These are phyloP conservation scores for Atractosteus spatula DNA, from an alignment of 2,113 vertebrate species.

Conservation along the genomic window DNA sequence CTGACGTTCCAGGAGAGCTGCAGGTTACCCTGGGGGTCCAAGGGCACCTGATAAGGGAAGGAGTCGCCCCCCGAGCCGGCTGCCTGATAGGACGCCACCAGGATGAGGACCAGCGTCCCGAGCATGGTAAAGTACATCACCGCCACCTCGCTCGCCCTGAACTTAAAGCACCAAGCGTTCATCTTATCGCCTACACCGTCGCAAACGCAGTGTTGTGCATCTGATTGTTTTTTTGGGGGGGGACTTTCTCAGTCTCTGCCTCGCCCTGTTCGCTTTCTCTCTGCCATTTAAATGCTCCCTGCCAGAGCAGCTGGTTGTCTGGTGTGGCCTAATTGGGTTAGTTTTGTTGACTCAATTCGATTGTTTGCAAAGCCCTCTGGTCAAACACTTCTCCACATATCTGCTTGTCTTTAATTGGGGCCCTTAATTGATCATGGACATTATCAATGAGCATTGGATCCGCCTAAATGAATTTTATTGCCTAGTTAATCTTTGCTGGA, in stretches of 20 bases:
- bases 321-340: slow-evolving; percentile 79
- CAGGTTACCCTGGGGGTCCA: slow-evolving; percentile 76
- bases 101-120: slow-evolving; percentile 76
- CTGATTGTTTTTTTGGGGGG: slow-evolving; percentile 41
- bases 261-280: slow-evolving; percentile 47
- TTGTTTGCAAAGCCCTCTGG: slow-evolving; percentile 73
- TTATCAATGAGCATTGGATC: slow-evolving; percentile 69
- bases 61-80: slow-evolving; percentile 15
- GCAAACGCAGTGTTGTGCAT: not conserved
- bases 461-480: slow-evolving; percentile 48
- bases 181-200: too few species aligned
- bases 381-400: slow-evolving; percentile 62
- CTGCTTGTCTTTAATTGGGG: slow-evolving; percentile 71
- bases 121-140: slow-evolving; percentile 85
- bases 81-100: slow-evolving; percentile 83
- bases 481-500: slow-evolving; percentile 27
- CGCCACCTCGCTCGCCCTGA: slow-evolving; percentile 71
- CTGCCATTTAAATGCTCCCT: slow-evolving; percentile 63
- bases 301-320: slow-evolving; percentile 40
- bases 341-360: slow-evolving; percentile 77
- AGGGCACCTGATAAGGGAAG: slow-evolving; percentile 76
- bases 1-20: slow-evolving; percentile 90
- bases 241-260: slow-evolving; percentile 42
- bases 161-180: slow-evolving; percentile 29
- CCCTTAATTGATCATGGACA: slow-evolving; percentile 77